Percentiles rank a stretch among this genome's conserved stretches.
These are phyloP conservation scores for Lineus longissimus DNA, from an alignment of 1,140 invertebrate species.

Conservation along the genomic window DNA sequence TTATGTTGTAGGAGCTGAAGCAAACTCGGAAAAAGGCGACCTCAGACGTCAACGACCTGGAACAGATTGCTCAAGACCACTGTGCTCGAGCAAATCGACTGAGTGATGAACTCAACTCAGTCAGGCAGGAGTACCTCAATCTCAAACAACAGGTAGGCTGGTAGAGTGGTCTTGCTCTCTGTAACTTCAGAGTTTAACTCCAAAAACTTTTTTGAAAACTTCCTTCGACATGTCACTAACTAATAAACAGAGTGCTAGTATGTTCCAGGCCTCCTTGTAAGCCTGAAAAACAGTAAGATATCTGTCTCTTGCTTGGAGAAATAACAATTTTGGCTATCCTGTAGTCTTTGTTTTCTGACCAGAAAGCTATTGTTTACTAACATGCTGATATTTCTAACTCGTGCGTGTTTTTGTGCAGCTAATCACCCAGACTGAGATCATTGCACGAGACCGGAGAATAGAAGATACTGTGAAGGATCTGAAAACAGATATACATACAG, in stretches of 20 bases:
- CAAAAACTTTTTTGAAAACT: neutral
- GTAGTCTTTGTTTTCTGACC: too few relatives aligned
- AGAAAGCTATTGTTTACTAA: neutral
- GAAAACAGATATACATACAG: neutral
- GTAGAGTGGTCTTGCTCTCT: neutral
- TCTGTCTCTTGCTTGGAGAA: too few relatives aligned
- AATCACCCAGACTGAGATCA: neutral
- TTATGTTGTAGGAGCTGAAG: slow-evolving; percentile 32
- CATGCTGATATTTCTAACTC: neutral
- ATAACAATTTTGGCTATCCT: too few relatives aligned
- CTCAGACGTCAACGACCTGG: slow-evolving; percentile 36
- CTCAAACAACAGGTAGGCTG: slow-evolving; percentile 32
- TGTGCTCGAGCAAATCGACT: slow-evolving; percentile 41
- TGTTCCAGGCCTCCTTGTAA: too few relatives aligned
- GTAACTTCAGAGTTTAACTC: neutral
- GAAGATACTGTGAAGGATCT: neutral
- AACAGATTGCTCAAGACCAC: slow-evolving; percentile 43
- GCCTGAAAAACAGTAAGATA: too few relatives aligned
- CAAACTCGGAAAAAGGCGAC: slow-evolving; percentile 32
- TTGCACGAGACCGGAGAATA: neutral
- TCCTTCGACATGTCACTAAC: too few relatives aligned
- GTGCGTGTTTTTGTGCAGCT: slow-evolving; percentile 8
- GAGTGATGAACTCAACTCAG: slow-evolving; percentile 30
- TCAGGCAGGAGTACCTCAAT: slow-evolving; percentile 26
- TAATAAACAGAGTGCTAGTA: too few relatives aligned